Conservation (phyloP, 2,888 invertebrate species). For the Trachelus tabidus region DNA sequence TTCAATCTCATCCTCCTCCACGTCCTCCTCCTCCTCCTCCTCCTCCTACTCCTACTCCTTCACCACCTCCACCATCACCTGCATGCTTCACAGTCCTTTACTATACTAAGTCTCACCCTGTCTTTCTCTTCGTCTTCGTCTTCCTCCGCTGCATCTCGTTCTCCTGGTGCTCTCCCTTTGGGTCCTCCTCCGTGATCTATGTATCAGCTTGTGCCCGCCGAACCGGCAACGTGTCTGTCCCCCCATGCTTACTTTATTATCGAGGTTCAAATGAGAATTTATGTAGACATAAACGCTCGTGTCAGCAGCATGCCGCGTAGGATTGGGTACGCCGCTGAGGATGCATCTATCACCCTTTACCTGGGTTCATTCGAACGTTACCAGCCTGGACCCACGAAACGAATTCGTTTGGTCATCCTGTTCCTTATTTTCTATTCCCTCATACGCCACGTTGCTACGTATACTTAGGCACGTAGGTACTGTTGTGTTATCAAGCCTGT, state of each 20-base stretch:
- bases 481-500: background rate
- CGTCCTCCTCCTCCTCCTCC: conserved; percentile 6
- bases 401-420: background rate
- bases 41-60: conserved; percentile 23
- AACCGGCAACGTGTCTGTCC: conserved; percentile 48
- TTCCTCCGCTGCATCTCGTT: conserved; percentile 23
- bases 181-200: conserved; percentile 45
- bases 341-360: conserved; percentile 47
- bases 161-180: conserved; percentile 13
- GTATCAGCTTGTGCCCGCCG: conserved; percentile 47
- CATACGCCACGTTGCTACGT: background rate
- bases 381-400: background rate
- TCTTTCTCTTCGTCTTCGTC: conserved; percentile 14
- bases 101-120: conserved; percentile 8
- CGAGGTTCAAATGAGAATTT: conserved; percentile 62
- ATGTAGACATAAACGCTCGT: conserved; percentile 61
- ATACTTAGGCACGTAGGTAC: background rate
- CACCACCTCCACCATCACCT: conserved; percentile 5
- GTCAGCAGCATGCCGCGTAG: conserved; percentile 54
- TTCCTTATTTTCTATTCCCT: background rate
- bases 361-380: conserved; percentile 1
- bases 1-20: background rate
- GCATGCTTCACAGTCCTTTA: conserved; percentile 8
- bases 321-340: conserved; percentile 40
- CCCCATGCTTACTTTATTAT: conserved; percentile 60